Percentiles rank a stretch among this genome's conserved stretches.
These are phyloP conservation scores for Blastomussa wellsi DNA, from an alignment of 92 coral and sea anemone genomes.

Conservation along the genomic window DNA sequence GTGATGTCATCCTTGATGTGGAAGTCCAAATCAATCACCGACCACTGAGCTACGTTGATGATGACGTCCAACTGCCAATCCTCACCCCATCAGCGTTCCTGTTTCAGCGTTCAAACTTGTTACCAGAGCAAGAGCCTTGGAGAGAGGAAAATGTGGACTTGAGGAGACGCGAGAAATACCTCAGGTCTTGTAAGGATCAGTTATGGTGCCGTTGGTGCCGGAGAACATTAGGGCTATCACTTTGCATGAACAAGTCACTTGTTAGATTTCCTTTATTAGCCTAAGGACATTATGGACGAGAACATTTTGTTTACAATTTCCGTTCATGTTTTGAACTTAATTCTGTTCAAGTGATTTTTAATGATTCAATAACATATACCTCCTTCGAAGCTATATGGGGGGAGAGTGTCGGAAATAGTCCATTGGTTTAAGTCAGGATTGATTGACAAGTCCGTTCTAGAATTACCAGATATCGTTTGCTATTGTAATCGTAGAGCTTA, in stretches of 20 bases:
- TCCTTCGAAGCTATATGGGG: constrained; percentile 29
- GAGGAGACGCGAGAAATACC: constrained; percentile 11
- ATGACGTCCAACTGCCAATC: neutral
- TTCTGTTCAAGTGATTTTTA: neutral
- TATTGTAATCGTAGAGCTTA: no score
- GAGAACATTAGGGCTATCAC: neutral
- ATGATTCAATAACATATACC: constrained; percentile 4
- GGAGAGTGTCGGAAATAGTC: no score
- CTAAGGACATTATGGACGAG: constrained; percentile 4
- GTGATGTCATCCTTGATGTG: no score
- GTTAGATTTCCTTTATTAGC: constrained; percentile 1
- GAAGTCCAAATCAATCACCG: constrained; percentile 7
- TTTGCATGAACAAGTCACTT: no score
- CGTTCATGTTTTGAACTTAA: neutral
- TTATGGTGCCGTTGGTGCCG: neutral
- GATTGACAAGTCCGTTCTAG: no score
- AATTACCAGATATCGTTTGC: no score
- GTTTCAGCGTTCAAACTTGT: constrained; percentile 3
- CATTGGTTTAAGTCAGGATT: no score
- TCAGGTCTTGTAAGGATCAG: constrained; percentile 2
- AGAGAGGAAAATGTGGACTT: neutral
- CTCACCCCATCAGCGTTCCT: neutral
- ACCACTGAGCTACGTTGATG: neutral
- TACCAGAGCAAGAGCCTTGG: constrained; percentile 2
- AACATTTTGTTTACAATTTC: neutral